phyloP scores from a whole-genome alignment of 2,113 vertebrate species.

The Sphaerodactylus townsendi region DNA sequence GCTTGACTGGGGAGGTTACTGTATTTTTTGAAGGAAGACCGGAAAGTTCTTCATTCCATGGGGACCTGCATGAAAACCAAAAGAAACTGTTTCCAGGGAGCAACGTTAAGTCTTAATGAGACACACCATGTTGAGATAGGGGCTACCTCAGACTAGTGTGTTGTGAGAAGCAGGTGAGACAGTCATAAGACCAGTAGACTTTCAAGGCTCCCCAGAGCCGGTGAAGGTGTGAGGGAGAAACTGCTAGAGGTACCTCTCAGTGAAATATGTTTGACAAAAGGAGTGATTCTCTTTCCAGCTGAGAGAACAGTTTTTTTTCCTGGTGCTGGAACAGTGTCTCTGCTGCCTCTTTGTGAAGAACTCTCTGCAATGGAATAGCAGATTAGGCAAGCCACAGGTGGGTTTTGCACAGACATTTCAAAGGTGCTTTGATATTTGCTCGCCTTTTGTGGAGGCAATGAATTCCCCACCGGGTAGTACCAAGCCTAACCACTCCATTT shows the following conservation, averaged over 20 bases:
- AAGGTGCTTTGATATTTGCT: conserved; percentile 31
- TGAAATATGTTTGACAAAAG: conserved; percentile 14
- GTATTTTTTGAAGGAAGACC: conserved; percentile 50
- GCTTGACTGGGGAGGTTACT: conserved; percentile 29
- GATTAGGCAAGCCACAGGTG: conserved; percentile 38
- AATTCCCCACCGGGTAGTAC: conserved; percentile 32
- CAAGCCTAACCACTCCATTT: conserved; percentile 30
- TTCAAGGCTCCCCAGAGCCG: conserved; percentile 12
- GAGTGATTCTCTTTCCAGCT: conserved; percentile 19
- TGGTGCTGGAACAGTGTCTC: conserved; percentile 10
- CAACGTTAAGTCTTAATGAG: conserved; percentile 61
- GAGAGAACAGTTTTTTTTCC: conserved; percentile 25
- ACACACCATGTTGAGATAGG: conserved; percentile 43
- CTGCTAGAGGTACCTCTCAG: background rate
- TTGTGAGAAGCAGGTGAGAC: conserved; percentile 28
- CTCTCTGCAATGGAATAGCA: conserved; percentile 29
- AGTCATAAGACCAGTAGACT: background rate
- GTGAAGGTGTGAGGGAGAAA: background rate
- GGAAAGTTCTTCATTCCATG: conserved; percentile 45
- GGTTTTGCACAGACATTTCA: conserved; percentile 39
- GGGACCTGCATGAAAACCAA: conserved; percentile 54
- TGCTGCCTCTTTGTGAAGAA: conserved; percentile 25
- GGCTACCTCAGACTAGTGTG: conserved; percentile 43
- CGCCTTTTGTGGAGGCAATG: conserved; percentile 36
- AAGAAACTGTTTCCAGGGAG: conserved; percentile 52